A percentile compares a stretch with the other conserved stretches of the same genome.
Conservation (phyloP, 2,888 invertebrate species). For the Xanthorhoe spadicearia region DNA sequence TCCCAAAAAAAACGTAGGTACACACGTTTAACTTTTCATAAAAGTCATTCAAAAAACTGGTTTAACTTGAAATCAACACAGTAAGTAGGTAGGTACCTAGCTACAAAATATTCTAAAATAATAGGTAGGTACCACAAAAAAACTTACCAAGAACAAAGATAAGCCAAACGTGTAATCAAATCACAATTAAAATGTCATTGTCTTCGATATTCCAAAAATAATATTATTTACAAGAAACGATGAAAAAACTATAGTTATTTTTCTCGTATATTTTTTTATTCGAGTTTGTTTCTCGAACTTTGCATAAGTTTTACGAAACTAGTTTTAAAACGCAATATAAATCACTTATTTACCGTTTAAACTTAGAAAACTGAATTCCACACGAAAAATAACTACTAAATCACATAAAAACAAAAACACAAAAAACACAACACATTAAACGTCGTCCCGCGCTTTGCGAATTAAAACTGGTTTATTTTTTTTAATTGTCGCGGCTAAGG, state of each 20-base stretch:
- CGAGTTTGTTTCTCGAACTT: slow-evolving; percentile 1
- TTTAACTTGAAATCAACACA: too few relatives aligned
- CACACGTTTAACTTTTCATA: too few relatives aligned
- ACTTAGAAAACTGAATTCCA: too few relatives aligned
- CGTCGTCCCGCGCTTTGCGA: slow-evolving; percentile 9
- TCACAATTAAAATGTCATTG: slow-evolving; percentile 28
- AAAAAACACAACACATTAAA: neutral
- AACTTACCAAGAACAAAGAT: slow-evolving; percentile 22
- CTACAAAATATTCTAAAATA: too few relatives aligned
- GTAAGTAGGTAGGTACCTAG: too few relatives aligned
- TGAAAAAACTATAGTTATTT: slow-evolving; percentile 1
- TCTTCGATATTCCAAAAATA: slow-evolving; percentile 14
- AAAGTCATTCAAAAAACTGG: too few relatives aligned
- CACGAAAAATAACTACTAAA: too few relatives aligned
- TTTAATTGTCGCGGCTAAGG: slow-evolving; percentile 25
- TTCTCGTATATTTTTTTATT: neutral
- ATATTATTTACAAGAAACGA: neutral
- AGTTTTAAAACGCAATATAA: too few relatives aligned
- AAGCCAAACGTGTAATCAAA: slow-evolving; percentile 21
- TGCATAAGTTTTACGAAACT: neutral
- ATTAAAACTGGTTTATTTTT: slow-evolving; percentile 17
- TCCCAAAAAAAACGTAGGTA: too few relatives aligned
- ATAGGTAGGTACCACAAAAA: neutral
- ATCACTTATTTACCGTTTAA: too few relatives aligned
- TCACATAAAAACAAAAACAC: neutral